phyloP scores from a whole-genome alignment of 2,888 invertebrate species.

The Volucella zonaria region DNA sequence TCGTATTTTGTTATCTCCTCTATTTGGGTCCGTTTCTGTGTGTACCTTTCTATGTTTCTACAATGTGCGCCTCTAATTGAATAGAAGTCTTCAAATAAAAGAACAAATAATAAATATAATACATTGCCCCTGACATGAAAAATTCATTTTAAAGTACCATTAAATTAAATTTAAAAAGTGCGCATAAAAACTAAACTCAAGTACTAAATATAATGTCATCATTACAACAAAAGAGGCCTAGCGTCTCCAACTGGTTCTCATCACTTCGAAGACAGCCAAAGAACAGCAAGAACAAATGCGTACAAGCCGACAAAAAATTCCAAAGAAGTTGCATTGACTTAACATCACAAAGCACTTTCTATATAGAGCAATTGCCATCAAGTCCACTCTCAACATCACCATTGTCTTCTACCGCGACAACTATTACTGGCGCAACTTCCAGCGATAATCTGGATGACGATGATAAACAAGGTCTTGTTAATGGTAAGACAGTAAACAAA shows the following conservation, averaged over 20 bases:
- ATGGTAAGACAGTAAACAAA: constrained; percentile 75
- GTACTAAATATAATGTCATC: constrained; percentile 77
- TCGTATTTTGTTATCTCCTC: constrained; percentile 55
- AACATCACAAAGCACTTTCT: constrained; percentile 79
- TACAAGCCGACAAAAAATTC: constrained; percentile 78
- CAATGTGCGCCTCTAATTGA: background rate
- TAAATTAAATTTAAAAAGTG: constrained; percentile 56
- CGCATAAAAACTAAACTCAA: constrained; percentile 47
- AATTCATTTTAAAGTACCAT: constrained; percentile 22
- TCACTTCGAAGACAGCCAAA: constrained; percentile 87
- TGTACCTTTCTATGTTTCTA: constrained; percentile 37
- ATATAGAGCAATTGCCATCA: constrained; percentile 75
- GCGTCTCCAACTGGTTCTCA: constrained; percentile 91
- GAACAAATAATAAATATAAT: constrained; percentile 24
- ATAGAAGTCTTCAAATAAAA: constrained; percentile 55
- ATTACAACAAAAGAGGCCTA: constrained; percentile 86
- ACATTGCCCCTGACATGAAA: constrained; percentile 6
- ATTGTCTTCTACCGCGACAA: constrained; percentile 59
- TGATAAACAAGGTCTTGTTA: constrained; percentile 76
- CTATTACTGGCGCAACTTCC: constrained; percentile 65
- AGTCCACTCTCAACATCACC: constrained; percentile 55
- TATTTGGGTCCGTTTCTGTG: constrained; percentile 48
- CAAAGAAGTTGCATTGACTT: constrained; percentile 83
- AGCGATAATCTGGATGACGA: constrained; percentile 76
- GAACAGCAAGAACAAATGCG: constrained; percentile 77